phyloP scores from a whole-genome alignment of 2,113 vertebrate genomes.

The Leptocoma aspasia region DNA sequence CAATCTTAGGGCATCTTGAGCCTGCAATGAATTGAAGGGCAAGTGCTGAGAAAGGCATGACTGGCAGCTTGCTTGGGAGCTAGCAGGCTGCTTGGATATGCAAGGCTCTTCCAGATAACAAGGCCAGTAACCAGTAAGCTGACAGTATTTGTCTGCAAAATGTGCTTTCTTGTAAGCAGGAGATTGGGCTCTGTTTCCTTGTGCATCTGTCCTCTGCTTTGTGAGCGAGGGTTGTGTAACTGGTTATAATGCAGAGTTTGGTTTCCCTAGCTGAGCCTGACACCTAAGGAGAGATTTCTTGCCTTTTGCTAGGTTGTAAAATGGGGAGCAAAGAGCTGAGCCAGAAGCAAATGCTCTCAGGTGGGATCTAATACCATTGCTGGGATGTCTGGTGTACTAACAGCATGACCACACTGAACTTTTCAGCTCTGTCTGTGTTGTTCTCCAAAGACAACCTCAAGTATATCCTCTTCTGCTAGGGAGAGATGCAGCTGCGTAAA shows the following conservation, averaged over 20 bases:
- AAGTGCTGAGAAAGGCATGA: background rate
- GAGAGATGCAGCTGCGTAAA: background rate
- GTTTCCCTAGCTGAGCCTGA: background rate
- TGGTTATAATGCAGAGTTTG: background rate
- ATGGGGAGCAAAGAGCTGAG: background rate
- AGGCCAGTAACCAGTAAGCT: background rate
- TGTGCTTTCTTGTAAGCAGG: background rate
- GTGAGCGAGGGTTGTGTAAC: rapidly evolving
- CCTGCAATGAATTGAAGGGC: background rate
- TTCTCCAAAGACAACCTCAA: background rate
- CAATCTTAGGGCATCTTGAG: background rate
- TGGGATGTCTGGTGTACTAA: background rate
- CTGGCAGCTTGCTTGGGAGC: background rate
- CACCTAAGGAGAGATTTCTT: background rate
- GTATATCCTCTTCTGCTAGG: background rate
- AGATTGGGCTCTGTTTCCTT: background rate
- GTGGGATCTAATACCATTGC: background rate
- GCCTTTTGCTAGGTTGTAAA: background rate
- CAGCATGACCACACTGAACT: background rate
- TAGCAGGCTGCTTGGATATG: background rate
- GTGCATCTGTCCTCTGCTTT: background rate
- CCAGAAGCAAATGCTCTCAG: background rate
- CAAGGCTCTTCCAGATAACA: background rate
- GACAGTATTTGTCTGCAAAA: background rate
- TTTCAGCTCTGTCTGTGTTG: background rate